Evolutionary conservation across 1,140 invertebrate genomes (phyloP).

Genomic region (Rhagoletis pomonella): DNA sequence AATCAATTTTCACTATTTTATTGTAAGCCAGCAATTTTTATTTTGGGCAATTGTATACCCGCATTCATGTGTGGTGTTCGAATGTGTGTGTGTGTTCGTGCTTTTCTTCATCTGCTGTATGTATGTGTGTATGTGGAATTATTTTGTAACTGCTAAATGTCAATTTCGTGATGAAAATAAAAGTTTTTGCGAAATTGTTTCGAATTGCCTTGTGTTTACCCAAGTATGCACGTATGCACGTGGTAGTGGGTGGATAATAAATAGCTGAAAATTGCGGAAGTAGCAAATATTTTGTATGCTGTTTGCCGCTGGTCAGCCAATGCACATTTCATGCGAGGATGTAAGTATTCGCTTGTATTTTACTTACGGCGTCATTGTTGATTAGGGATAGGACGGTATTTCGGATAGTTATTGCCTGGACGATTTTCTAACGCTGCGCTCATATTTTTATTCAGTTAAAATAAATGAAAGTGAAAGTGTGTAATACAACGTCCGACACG

Average conservation of each 20-base stretch:
- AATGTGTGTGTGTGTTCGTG: background rate
- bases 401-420: no score
- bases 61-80: background rate
- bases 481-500: no score
- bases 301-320: background rate
- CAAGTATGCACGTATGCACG: no score
- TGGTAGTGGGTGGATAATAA: background rate
- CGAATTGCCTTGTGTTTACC: background rate
- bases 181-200: conserved; percentile 25
- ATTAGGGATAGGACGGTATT: background rate
- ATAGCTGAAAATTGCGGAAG: conserved; percentile 38
- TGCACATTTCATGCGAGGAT: background rate
- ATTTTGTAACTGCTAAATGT: conserved; percentile 49
- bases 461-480: no score
- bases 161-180: conserved; percentile 56
- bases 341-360: no score
- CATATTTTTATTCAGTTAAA: no score
- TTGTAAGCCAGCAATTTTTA: background rate
- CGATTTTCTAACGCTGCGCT: no score
- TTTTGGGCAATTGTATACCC: conserved; percentile 25
- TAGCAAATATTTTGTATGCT: background rate
- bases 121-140: conserved; percentile 37
- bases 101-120: background rate
- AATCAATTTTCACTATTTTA: conserved; percentile 51
- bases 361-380: background rate